A percentile compares a stretch with the other conserved stretches of the same genome.
Evolutionary conservation across 2,797 vertebrate genomes (phyloP).

Genomic region (Acestrorhynchus altus): DNA sequence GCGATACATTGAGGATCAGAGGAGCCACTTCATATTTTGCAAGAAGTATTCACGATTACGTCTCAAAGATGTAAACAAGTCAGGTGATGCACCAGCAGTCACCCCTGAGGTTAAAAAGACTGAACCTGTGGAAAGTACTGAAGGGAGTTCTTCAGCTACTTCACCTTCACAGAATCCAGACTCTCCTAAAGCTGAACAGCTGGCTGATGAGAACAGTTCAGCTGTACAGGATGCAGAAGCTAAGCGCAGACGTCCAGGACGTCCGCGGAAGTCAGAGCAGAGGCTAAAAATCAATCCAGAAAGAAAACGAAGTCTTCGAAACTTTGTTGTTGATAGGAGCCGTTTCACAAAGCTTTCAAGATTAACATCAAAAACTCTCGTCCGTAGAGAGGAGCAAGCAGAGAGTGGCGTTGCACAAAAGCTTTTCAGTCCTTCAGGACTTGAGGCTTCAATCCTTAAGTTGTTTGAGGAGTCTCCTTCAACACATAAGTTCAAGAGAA

Average conservation of each 20-base stretch:
- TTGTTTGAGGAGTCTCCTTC: slow-evolving; percentile 93
- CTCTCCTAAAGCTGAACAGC: slow-evolving; percentile 68
- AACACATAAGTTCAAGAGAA: slow-evolving; percentile 88
- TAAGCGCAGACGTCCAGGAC: slow-evolving; percentile 74
- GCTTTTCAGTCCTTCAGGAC: slow-evolving; percentile 91
- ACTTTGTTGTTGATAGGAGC: slow-evolving; percentile 68
- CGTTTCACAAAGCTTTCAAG: slow-evolving; percentile 83
- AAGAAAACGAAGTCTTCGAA: slow-evolving; percentile 76
- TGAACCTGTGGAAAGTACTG: slow-evolving; percentile 58
- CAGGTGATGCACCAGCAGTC: slow-evolving; percentile 68
- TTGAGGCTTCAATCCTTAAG: slow-evolving; percentile 92
- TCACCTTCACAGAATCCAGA: slow-evolving; percentile 65
- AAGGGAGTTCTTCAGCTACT: slow-evolving; percentile 32
- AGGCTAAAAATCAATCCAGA: slow-evolving; percentile 72
- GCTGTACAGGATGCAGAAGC: slow-evolving; percentile 66
- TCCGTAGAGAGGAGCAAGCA: slow-evolving; percentile 79
- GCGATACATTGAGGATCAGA: slow-evolving; percentile 90
- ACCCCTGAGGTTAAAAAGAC: slow-evolving; percentile 70
- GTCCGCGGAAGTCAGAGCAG: slow-evolving; percentile 76
- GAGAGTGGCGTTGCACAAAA: slow-evolving; percentile 84
- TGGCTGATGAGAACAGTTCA: slow-evolving; percentile 68
- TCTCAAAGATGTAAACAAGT: slow-evolving; percentile 76
- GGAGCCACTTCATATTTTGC: slow-evolving; percentile 92
- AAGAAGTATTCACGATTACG: slow-evolving; percentile 81
- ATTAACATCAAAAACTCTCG: slow-evolving; percentile 76